phyloP scores from a whole-genome alignment of 2,113 vertebrate species.

The Clarias batrachus region DNA sequence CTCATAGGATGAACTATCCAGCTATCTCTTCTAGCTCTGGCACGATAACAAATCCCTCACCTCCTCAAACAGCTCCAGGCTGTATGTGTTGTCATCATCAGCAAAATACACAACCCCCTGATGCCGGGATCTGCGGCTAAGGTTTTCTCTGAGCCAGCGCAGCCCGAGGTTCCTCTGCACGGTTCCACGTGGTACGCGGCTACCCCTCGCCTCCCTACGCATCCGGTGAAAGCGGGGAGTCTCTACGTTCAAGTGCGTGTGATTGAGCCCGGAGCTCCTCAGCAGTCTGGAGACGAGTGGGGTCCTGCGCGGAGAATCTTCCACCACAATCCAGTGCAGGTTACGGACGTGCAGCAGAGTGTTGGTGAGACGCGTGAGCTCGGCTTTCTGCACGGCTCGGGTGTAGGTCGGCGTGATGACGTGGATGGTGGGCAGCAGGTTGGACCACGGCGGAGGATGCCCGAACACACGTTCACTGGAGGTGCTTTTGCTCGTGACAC shows the following conservation, averaged over 20 bases:
- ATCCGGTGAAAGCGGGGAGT: conserved; percentile 80
- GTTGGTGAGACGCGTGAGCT: conserved; percentile 88
- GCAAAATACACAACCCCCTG: conserved; percentile 90
- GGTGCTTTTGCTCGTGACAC: conserved; percentile 75
- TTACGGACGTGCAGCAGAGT: conserved; percentile 89
- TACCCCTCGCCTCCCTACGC: conserved; percentile 62
- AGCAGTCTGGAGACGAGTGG: conserved; percentile 80
- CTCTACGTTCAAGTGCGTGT: conserved; percentile 87
- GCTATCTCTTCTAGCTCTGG: neutral
- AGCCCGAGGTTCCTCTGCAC: conserved; percentile 89
- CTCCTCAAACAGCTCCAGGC: conserved; percentile 94
- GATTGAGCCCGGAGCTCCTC: conserved; percentile 81
- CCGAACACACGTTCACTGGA: conserved; percentile 77
- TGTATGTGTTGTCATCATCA: conserved; percentile 96
- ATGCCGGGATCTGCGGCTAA: conserved; percentile 66
- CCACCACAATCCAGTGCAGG: conserved; percentile 92
- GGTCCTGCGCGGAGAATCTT: conserved; percentile 80
- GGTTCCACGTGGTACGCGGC: conserved; percentile 80
- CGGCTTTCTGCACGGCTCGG: conserved; percentile 90
- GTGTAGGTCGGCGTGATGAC: conserved; percentile 85
- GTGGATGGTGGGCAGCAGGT: conserved; percentile 76
- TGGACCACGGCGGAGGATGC: conserved; percentile 78
- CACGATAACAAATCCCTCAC: conserved; percentile 62
- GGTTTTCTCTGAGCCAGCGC: conserved; percentile 84
- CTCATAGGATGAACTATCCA: neutral